phyloP scores from a whole-genome alignment of 2,113 vertebrate species.

The Lophotis ruficrista region DNA sequence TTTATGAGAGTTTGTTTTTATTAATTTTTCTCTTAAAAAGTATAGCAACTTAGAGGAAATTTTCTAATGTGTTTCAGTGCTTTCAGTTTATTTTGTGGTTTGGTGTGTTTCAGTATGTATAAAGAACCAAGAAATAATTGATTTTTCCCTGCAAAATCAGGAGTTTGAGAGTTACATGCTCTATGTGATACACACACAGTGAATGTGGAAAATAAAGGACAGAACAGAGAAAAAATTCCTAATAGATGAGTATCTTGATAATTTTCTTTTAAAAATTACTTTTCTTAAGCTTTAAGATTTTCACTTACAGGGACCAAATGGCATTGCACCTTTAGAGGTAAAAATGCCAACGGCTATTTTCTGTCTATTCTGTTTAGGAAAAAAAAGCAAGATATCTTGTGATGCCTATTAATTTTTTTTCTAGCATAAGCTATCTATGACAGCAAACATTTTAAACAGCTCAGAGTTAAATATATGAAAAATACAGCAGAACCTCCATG shows the following conservation, averaged over 20 bases:
- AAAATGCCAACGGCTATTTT: background rate
- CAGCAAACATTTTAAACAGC: background rate
- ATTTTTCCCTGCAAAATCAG: background rate
- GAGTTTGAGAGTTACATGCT: background rate
- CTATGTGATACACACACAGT: background rate
- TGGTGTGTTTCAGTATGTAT: background rate
- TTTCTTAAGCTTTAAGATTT: background rate
- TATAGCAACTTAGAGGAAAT: slow-evolving; percentile 13
- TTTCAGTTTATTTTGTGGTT: background rate
- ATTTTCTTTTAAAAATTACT: background rate
- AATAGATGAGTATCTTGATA: background rate
- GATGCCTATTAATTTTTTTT: background rate
- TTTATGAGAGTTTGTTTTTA: background rate
- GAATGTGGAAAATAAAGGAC: background rate
- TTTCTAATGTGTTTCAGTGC: slow-evolving; percentile 35
- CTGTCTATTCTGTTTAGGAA: background rate
- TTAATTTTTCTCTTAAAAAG: background rate
- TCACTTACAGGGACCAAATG: background rate
- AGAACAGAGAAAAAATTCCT: background rate
- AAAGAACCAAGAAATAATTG: background rate
- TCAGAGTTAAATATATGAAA: background rate
- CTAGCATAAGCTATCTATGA: background rate
- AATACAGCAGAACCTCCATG: background rate
- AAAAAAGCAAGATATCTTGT: background rate
- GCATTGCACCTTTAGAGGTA: background rate